These are phyloP conservation scores for Perdita meconis DNA, from an alignment of 2,888 invertebrate species.

Conservation along the genomic window DNA sequence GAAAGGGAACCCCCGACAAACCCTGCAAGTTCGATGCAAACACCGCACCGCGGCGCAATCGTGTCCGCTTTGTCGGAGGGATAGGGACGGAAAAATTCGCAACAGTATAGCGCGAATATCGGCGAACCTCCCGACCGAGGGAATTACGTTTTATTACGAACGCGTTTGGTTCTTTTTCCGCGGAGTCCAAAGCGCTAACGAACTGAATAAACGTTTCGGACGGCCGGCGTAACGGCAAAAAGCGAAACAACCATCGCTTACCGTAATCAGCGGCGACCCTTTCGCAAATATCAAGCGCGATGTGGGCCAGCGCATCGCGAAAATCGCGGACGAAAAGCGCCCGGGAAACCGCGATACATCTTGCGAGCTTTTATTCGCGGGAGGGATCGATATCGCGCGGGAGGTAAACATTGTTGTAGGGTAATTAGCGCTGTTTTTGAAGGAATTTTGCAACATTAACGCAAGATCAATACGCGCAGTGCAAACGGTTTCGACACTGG, in stretches of 20 bases:
- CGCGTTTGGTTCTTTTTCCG: neutral
- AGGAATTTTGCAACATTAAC: neutral
- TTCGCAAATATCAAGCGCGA: slow-evolving; percentile 15
- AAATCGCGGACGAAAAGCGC: slow-evolving; percentile 14
- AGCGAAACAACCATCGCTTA: neutral
- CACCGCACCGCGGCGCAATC: neutral
- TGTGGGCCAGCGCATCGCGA: neutral
- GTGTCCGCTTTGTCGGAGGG: neutral
- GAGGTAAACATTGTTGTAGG: neutral
- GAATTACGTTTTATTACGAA: neutral
- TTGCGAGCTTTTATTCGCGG: neutral
- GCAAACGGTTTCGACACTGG: too few species aligned
- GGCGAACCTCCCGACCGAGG: neutral
- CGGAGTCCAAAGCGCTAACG: slow-evolving; percentile 34
- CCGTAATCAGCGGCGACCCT: neutral
- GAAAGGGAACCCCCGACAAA: neutral
- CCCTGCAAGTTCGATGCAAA: neutral
- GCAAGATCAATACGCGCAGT: too few species aligned
- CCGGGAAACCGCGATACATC: neutral
- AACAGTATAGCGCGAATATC: neutral
- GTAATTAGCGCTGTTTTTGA: neutral
- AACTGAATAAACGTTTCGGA: slow-evolving; percentile 28
- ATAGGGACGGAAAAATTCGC: neutral
- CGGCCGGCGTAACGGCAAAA: slow-evolving; percentile 34
- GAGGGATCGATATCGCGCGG: neutral